These are phyloP conservation scores for Epinephelus fuscoguttatus DNA, from an alignment of 2,113 vertebrate species.

Conservation along the genomic window DNA sequence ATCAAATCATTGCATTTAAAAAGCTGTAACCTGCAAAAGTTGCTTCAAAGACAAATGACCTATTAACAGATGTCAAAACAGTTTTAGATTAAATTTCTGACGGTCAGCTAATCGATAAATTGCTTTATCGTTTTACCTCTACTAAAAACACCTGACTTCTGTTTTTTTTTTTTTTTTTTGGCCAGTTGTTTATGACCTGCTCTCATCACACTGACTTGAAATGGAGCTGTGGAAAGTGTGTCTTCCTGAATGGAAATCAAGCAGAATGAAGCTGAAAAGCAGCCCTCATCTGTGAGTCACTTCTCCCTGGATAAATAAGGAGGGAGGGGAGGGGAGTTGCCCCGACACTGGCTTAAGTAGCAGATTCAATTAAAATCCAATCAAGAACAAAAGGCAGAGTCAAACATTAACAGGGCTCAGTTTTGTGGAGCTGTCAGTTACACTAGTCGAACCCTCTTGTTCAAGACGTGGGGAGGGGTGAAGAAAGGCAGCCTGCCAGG, in stretches of 20 bases:
- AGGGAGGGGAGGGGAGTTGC: not conserved
- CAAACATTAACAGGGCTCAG: conserved; percentile 28
- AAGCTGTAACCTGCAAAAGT: too few species aligned
- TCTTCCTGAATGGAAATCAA: conserved; percentile 29
- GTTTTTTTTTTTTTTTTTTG: too few species aligned
- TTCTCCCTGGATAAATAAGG: conserved; percentile 27
- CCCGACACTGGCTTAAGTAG: conserved; percentile 11
- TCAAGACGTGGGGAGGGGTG: conserved; percentile 13
- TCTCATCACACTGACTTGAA: not conserved
- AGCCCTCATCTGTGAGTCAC: not conserved
- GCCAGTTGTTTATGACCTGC: not conserved
- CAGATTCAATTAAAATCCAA: conserved; percentile 61
- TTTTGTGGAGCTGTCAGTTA: conserved; percentile 32
- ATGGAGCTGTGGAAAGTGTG: not conserved
- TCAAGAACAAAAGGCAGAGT: conserved; percentile 41
- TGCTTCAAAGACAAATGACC: too few species aligned
- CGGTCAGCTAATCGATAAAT: too few species aligned
- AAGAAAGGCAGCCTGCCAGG: conserved; percentile 41
- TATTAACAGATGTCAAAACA: too few species aligned
- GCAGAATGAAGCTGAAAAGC: conserved; percentile 15
- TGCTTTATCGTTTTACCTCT: too few species aligned
- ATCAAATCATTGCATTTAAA: too few species aligned
- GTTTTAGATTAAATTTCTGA: too few species aligned
- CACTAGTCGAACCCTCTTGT: conserved; percentile 20
- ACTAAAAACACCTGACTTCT: too few species aligned